phyloP scores from a whole-genome alignment of 1,140 invertebrate genomes.

The Latrodectus geometricus region DNA sequence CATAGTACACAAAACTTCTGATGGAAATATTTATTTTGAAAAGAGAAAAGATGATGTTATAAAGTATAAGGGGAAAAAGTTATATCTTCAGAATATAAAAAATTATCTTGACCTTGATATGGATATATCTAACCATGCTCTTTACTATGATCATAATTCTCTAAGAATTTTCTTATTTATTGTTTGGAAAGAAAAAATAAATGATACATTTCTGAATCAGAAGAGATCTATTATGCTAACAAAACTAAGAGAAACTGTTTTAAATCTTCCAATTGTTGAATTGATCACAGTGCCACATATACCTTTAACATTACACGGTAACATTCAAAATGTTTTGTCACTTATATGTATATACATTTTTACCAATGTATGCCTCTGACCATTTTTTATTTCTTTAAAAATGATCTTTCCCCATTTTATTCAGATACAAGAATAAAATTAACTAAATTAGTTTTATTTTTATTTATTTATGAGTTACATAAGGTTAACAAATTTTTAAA shows the following conservation, averaged over 20 bases:
- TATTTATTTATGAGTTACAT: too few species aligned
- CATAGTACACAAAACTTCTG: conserved; percentile 69
- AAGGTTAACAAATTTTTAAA: too few species aligned
- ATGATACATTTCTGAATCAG: not conserved
- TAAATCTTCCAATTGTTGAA: conserved; percentile 69
- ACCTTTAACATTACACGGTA: conserved; percentile 75
- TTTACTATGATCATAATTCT: conserved; percentile 14
- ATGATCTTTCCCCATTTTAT: too few species aligned
- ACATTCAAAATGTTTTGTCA: conserved; percentile 59
- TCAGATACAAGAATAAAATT: too few species aligned
- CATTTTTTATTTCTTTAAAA: too few species aligned
- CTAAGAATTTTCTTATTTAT: conserved; percentile 34
- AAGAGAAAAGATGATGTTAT: conserved; percentile 77
- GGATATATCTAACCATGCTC: conserved; percentile 10
- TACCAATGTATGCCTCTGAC: too few species aligned
- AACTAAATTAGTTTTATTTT: too few species aligned
- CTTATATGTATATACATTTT: too few species aligned
- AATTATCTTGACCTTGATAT: conserved; percentile 66
- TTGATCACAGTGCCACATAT: conserved; percentile 72
- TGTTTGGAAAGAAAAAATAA: not conserved
- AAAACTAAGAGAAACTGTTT: not conserved
- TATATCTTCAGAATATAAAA: conserved; percentile 76
- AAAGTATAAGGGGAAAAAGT: conserved; percentile 81
- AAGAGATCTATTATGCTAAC: not conserved
- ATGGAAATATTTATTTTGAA: conserved; percentile 74